A percentile compares a stretch with the other conserved stretches of the same genome.
Conservation (phyloP, 64 coral and sea anemone species). For the Trachythela sp. region DNA sequence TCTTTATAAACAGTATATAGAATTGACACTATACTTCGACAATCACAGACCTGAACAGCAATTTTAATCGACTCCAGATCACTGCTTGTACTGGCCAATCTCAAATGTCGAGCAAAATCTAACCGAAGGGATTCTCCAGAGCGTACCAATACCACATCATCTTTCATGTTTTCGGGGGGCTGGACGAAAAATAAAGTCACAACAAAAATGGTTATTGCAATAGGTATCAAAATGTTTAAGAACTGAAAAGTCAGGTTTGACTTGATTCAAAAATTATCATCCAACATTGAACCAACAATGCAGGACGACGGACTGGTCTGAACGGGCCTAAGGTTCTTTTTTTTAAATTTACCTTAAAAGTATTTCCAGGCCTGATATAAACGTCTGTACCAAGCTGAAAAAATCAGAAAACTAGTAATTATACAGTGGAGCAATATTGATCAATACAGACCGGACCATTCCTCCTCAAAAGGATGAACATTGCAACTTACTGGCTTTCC, state of each 20-base stretch:
- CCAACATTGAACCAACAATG: no score
- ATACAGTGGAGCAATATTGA: not conserved
- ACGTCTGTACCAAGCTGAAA: slow-evolving; percentile 38
- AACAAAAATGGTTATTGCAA: not conserved
- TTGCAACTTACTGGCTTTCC: no score
- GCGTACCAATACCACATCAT: not conserved
- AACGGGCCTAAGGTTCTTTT: no score
- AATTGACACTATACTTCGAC: not conserved
- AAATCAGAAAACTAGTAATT: not conserved
- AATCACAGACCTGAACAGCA: not conserved
- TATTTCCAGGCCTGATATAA: slow-evolving; percentile 38
- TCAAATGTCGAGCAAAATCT: not conserved
- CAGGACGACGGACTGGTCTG: no score
- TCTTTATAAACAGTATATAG: no score
- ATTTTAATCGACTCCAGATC: not conserved
- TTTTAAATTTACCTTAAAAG: slow-evolving; percentile 13
- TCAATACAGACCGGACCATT: no score
- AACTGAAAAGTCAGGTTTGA: not conserved
- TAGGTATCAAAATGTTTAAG: not conserved
- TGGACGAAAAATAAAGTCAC: not conserved
- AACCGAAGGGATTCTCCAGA: not conserved
- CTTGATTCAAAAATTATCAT: no score
- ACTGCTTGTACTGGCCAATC: not conserved
- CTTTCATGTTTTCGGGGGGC: not conserved
- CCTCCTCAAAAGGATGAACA: no score